Evolutionary conservation across 2,888 invertebrate genomes (phyloP).

Genomic region (Dolichopus griseipennis): DNA sequence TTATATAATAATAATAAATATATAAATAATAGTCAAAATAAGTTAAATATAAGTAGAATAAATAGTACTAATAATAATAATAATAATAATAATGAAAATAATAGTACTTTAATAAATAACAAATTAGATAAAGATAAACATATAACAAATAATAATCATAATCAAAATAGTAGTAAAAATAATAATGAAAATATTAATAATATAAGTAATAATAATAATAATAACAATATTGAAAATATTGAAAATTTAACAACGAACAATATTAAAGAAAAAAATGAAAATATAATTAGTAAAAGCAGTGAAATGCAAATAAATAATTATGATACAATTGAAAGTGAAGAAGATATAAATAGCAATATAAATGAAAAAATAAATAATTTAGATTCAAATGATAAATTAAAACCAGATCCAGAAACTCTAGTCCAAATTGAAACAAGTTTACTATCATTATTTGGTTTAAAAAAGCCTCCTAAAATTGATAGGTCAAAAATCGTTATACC

Average conservation of each 20-base stretch:
- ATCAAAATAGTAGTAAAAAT: constrained; percentile 17
- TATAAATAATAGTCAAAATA: constrained; percentile 26
- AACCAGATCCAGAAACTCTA: constrained; percentile 43
- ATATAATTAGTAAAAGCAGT: constrained; percentile 18
- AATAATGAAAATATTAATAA: constrained; percentile 22
- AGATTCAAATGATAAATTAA: constrained; percentile 25
- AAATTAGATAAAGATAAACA: not conserved
- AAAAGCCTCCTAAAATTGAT: constrained; percentile 43
- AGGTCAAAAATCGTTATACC: constrained; percentile 53
- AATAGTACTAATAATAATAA: not conserved
- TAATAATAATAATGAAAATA: not conserved
- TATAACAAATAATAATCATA: constrained; percentile 10
- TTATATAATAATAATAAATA: constrained; percentile 25
- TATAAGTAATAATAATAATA: constrained; percentile 22
- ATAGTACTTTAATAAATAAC: not conserved
- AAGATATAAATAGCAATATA: constrained; percentile 17
- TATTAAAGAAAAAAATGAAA: constrained; percentile 27
- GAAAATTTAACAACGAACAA: constrained; percentile 26
- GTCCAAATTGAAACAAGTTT: constrained; percentile 44
- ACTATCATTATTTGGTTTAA: constrained; percentile 42
- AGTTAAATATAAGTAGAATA: constrained; percentile 14
- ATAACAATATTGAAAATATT: constrained; percentile 16
- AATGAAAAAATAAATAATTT: constrained; percentile 23
- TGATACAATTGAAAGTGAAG: constrained; percentile 19
- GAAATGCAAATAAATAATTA: constrained; percentile 25